Evolutionary conservation across 2,888 invertebrate species (phyloP).

Genomic region (Archips xylosteana): DNA sequence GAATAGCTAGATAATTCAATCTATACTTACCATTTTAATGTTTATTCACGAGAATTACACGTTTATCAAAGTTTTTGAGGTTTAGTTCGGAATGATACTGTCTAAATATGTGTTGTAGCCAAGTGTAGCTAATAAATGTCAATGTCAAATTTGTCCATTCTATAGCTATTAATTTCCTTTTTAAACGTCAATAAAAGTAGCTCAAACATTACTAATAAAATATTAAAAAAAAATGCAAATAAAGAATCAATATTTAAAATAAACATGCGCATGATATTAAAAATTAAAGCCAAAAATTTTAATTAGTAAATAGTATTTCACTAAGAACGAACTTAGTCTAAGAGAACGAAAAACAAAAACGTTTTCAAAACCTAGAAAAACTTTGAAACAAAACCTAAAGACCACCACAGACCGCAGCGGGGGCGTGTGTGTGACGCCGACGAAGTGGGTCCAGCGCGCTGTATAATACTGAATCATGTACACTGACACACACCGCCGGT

Average conservation of each 20-base stretch:
- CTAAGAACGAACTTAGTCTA: too few relatives aligned
- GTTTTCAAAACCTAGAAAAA: background rate
- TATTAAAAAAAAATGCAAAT: background rate
- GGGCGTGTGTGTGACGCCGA: too few relatives aligned
- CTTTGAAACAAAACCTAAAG: background rate
- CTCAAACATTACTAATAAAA: constrained; percentile 7
- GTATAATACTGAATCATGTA: too few relatives aligned
- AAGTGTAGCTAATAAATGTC: background rate
- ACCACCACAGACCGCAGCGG: too few relatives aligned
- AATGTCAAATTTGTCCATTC: background rate
- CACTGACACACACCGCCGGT: too few relatives aligned
- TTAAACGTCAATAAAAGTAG: background rate
- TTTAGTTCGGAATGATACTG: too few relatives aligned
- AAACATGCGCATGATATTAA: too few relatives aligned
- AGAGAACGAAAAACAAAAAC: too few relatives aligned
- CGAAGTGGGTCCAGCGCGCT: too few relatives aligned
- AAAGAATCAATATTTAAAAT: background rate
- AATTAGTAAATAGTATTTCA: too few relatives aligned
- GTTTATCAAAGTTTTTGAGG: constrained; percentile 47
- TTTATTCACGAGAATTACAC: constrained; percentile 48
- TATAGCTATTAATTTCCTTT: background rate
- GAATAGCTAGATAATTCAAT: constrained; percentile 43
- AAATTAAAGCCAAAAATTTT: too few relatives aligned
- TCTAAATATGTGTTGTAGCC: too few relatives aligned
- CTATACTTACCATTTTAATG: constrained; percentile 63